These are phyloP conservation scores for Malachius bipustulatus DNA, from an alignment of 2,888 invertebrate genomes.

Conservation along the genomic window DNA sequence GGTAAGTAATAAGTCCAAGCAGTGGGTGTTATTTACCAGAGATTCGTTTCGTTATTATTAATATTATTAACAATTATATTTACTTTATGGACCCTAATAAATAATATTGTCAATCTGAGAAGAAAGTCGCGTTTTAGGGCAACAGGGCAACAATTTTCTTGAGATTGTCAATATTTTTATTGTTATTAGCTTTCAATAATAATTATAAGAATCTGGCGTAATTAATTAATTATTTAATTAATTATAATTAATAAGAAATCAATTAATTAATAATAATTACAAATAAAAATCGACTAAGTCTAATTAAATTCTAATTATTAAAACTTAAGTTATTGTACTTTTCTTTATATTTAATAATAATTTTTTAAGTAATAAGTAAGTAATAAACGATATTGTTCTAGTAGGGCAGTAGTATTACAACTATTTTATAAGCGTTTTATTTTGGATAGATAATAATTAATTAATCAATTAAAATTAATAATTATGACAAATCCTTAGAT, in stretches of 20 bases:
- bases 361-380: too few species aligned
- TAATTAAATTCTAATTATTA: not conserved
- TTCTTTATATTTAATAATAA: too few species aligned
- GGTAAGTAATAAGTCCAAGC: too few species aligned
- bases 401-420: not conserved
- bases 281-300: not conserved
- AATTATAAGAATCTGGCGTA: not conserved
- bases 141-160: conserved; percentile 1
- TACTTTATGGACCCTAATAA: too few species aligned
- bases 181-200: conserved; percentile 1
- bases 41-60: too few species aligned
- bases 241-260: not conserved
- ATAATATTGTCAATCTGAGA: conserved; percentile 1
- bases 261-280: not conserved
- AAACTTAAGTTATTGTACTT: not conserved
- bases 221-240: not conserved
- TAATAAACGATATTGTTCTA: conserved; percentile 1
- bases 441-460: not conserved
- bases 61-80: too few species aligned
- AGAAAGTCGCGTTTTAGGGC: not conserved
- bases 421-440: conserved; percentile 2
- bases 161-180: not conserved
- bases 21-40: too few species aligned
- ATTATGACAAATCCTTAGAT: not conserved
- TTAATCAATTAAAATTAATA: not conserved